Conservation (phyloP, 2,797 vertebrate species). For the Crocidura indochinensis region DNA sequence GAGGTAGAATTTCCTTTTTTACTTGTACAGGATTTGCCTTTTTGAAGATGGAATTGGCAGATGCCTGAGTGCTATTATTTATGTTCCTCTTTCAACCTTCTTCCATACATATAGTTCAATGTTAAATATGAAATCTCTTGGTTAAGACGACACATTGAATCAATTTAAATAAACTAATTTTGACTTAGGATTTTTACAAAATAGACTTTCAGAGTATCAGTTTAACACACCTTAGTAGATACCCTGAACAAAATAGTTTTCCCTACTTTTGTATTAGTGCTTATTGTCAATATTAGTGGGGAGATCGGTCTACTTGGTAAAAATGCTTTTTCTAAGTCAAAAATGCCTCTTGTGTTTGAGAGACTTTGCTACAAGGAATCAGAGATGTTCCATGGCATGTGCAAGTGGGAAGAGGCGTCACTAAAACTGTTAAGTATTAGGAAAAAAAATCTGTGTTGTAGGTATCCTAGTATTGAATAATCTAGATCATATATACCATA, state of each 20-base stretch:
- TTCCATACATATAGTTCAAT: not conserved
- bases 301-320: not conserved
- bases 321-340: slow-evolving; percentile 29
- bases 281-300: not conserved
- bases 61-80: slow-evolving; percentile 10
- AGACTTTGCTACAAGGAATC: slow-evolving; percentile 2
- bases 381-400: not conserved
- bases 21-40: slow-evolving; percentile 57
- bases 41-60: not conserved
- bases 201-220: not conserved
- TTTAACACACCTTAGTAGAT: slow-evolving; percentile 18
- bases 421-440: not conserved
- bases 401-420: not conserved
- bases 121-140: slow-evolving; percentile 25
- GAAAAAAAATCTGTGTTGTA: slow-evolving; percentile 18
- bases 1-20: slow-evolving; percentile 63
- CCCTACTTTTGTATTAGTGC: slow-evolving; percentile 21
- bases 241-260: not conserved
- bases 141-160: slow-evolving; percentile 45
- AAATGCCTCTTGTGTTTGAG: not conserved
- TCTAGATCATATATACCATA: not conserved
- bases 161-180: not conserved
- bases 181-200: slow-evolving; percentile 23
- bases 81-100: not conserved
- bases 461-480: not conserved